Conservation (phyloP, 2,888 invertebrate species). For the Augochlorella aurata region DNA sequence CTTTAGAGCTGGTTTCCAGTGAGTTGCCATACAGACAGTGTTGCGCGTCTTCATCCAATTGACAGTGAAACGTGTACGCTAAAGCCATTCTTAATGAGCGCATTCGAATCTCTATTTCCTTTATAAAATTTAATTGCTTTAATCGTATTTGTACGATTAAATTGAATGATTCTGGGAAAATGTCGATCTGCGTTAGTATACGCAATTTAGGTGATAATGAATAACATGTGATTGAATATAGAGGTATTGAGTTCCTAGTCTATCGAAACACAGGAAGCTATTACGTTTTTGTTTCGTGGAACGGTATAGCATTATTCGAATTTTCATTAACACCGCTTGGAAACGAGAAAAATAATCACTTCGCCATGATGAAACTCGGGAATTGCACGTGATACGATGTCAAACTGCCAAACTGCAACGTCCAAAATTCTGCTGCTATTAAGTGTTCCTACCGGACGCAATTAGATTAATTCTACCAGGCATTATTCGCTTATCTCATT, state of each 20-base stretch:
- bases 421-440: not conserved
- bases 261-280: not conserved
- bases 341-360: not conserved
- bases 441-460: constrained; percentile 9
- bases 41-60: not conserved
- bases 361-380: not conserved
- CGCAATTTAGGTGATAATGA: not conserved
- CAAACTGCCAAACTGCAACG: not conserved
- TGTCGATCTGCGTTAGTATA: not conserved
- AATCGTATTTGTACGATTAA: not conserved
- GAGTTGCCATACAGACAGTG: not conserved
- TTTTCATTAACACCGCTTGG: not conserved
- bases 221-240: not conserved
- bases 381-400: not conserved
- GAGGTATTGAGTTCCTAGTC: not conserved
- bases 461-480: constrained; percentile 2
- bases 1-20: too few species aligned
- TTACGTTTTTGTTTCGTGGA: not conserved
- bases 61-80: not conserved
- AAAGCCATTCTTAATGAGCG: too few species aligned
- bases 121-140: not conserved
- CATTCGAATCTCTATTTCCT: not conserved
- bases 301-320: not conserved
- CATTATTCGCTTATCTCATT: not conserved
- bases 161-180: not conserved